Percentiles rank a stretch among this genome's conserved stretches.
These are phyloP conservation scores for Graphium colonna DNA, from an alignment of 2,888 invertebrate species.

Conservation along the genomic window DNA sequence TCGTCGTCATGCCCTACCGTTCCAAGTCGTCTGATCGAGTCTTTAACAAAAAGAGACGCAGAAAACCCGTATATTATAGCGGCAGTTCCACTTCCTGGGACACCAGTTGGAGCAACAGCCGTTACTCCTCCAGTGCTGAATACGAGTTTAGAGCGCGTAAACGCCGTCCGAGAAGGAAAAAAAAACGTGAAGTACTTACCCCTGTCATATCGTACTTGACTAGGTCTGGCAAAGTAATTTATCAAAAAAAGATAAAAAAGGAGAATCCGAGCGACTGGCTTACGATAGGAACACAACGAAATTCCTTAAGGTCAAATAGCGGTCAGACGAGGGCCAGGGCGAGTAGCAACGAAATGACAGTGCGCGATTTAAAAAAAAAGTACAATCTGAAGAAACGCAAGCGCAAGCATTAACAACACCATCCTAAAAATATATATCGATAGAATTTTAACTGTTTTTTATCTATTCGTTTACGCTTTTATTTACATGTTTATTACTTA, in stretches of 20 bases:
- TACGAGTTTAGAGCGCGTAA: conserved; percentile 23
- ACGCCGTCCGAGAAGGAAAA: conserved; percentile 20
- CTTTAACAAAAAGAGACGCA: conserved; percentile 31
- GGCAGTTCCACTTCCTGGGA: conserved; percentile 31
- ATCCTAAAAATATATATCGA: too few species aligned
- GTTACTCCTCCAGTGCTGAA: conserved; percentile 29
- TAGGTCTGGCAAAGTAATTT: conserved; percentile 61
- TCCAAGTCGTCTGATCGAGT: conserved; percentile 39
- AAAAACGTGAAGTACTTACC: conserved; percentile 49
- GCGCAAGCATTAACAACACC: conserved; percentile 23
- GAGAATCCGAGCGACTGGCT: conserved; percentile 63
- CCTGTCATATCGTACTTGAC: conserved; percentile 68
- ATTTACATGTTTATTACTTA: too few species aligned
- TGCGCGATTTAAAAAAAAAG: conserved; percentile 30
- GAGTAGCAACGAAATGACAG: conserved; percentile 30
- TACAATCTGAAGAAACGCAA: conserved; percentile 24
- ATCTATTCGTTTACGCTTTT: too few species aligned
- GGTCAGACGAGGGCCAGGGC: neutral
- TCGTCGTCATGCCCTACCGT: conserved; percentile 61
- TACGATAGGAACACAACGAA: conserved; percentile 36
- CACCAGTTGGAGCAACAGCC: conserved; percentile 26
- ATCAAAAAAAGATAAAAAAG: conserved; percentile 63
- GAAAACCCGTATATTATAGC: conserved; percentile 29
- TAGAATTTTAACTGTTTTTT: too few species aligned
- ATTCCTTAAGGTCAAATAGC: neutral